Evolutionary conservation across 2,797 vertebrate genomes (phyloP), one percentile per base, ranked within the genome.

Genomic region (Graptemys geographica): DNA sequence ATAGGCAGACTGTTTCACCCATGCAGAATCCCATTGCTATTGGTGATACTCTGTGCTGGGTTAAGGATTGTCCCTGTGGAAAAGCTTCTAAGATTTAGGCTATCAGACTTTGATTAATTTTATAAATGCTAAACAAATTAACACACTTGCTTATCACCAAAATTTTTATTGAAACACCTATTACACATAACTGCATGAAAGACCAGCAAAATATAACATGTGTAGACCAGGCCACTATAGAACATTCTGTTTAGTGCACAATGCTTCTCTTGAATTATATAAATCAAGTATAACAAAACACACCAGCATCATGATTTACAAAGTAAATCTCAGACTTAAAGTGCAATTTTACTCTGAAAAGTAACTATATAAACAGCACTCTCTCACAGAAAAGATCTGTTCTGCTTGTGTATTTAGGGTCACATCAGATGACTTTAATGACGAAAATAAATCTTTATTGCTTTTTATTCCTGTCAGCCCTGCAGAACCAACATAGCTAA

Each of bases 131-230:
- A 88, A 89, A 78, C 44, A 78, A 76, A 44, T 76, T 41, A 41
- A 74, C 37, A 74, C 25, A 92, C 33, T 10, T 55, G 28, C 44
- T 55, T 52, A 69, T 55, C 65, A 47, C 65, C 44, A 85, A 86
- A 62, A 79, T 13, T 86, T 91, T 94, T 92, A 89, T 84, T 91
- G 15, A 84, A 92, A 89, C 62, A 79, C 44, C 33, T 37, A 90
- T 86, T 74, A 89, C 52, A 83, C 55, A 18, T 21, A 83, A 89
- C 85, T 90, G 78, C 55, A 76, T 84, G 49, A 79, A 94, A 91
- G 49, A 31, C 44, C 74, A 86, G 76, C 57, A 57, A 90, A 94
- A 79, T 81, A 16, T 11, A 93, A 84, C n/a, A 62, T 21, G n/a
- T 79, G 80, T 13, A 79, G 83, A 15, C 87, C 11, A 25, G 57